Evolutionary conservation across 2,797 vertebrate genomes (phyloP).

Genomic region (Falco novaeseelandiae): DNA sequence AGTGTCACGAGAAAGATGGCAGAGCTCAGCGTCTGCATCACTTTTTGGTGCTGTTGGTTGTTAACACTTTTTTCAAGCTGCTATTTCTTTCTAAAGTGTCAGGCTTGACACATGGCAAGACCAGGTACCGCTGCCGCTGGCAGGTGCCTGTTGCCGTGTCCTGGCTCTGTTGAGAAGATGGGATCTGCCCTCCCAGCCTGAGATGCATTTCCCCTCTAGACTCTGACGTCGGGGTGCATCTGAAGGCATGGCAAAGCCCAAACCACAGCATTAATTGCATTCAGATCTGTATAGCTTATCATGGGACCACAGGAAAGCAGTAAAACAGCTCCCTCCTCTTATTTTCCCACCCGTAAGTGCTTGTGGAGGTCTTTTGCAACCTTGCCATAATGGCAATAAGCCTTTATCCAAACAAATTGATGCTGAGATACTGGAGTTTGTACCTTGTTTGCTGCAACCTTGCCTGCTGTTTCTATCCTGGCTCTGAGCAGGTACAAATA

Average conservation of each 20-base stretch:
- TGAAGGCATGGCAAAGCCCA: background rate
- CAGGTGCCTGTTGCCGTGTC: background rate
- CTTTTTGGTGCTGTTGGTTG: background rate
- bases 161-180: background rate
- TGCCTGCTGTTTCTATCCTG: constrained; percentile 36
- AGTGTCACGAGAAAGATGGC: background rate
- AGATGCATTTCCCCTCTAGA: background rate
- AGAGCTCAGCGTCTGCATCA: background rate
- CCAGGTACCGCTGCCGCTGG: background rate
- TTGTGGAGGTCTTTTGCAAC: constrained; percentile 14
- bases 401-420: constrained; percentile 46
- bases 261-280: background rate
- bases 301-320: background rate
- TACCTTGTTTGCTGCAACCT: constrained; percentile 11
- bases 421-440: background rate
- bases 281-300: background rate
- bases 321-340: background rate
- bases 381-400: background rate
- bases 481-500: constrained; percentile 46
- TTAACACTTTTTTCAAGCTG: background rate
- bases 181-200: background rate
- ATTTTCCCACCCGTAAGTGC: background rate
- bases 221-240: background rate
- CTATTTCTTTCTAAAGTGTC: background rate
- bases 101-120: background rate